These are phyloP conservation scores for Drosophila helvetica DNA, from an alignment of 2,888 invertebrate species.

Conservation along the genomic window DNA sequence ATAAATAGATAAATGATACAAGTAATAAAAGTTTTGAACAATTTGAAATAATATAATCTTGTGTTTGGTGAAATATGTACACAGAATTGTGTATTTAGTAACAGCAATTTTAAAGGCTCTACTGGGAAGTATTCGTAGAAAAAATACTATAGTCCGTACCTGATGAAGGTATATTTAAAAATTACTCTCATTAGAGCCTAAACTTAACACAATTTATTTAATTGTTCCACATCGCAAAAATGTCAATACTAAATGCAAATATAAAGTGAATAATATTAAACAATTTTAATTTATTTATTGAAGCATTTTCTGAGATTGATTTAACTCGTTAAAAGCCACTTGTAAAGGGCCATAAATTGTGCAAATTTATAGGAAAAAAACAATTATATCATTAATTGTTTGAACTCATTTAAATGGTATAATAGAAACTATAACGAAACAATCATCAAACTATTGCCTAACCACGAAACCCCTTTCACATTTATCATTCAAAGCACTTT, in stretches of 20 bases:
- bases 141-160: too few species aligned
- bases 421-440: not conserved
- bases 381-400: not conserved
- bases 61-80: not conserved
- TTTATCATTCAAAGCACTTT: conserved; percentile 13
- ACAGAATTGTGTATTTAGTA: too few species aligned
- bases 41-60: too few species aligned
- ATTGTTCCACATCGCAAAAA: too few species aligned
- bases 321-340: not conserved
- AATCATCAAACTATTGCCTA: conserved; percentile 1
- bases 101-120: not conserved
- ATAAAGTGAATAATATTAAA: not conserved
- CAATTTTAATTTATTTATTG: not conserved
- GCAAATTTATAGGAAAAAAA: not conserved
- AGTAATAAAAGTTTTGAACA: not conserved
- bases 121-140: not conserved
- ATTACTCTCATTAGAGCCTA: not conserved
- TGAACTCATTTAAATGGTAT: not conserved
- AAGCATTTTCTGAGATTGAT: not conserved
- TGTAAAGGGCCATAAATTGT: not conserved
- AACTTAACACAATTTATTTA: not conserved
- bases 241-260: too few species aligned
- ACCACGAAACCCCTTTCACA: conserved; percentile 13
- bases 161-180: not conserved
- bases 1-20: not conserved